Conservation (phyloP, 2,113 vertebrate species). For the Rostratula benghalensis region DNA sequence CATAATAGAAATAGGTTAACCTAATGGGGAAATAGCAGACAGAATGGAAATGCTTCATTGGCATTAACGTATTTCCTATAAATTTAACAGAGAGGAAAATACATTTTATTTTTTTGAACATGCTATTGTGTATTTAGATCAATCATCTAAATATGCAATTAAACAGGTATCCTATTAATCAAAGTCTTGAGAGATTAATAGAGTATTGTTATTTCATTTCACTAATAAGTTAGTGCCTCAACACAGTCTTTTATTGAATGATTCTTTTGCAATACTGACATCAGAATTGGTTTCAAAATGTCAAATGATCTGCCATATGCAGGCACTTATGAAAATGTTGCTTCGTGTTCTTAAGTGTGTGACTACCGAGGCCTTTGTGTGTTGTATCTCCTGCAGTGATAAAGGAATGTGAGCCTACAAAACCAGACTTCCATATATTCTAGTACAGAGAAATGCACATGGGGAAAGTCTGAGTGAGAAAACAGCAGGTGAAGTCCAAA, state of each 20-base stretch:
- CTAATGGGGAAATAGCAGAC: not conserved
- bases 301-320: not conserved
- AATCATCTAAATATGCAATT: constrained; percentile 1
- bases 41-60: not conserved
- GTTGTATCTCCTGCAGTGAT: not conserved
- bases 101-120: not conserved
- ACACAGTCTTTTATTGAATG: not conserved
- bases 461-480: not conserved
- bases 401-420: not conserved
- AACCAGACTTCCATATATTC: not conserved
- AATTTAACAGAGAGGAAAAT: not conserved
- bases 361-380: not conserved
- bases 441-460: not conserved
- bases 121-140: not conserved
- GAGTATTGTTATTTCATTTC: not conserved
- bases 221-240: not conserved
- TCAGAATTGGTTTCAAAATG: not conserved
- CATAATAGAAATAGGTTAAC: not conserved
- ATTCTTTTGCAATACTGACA: not conserved
- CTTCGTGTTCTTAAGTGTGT: not conserved
- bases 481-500: not conserved
- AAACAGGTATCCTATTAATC: not conserved
- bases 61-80: not conserved
- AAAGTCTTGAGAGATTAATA: not conserved
- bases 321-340: not conserved